Percentiles rank a stretch among this genome's conserved stretches.
These are phyloP conservation scores for Rhabdomys pumilio DNA, from an alignment of 2,797 vertebrate genomes.

Conservation along the genomic window DNA sequence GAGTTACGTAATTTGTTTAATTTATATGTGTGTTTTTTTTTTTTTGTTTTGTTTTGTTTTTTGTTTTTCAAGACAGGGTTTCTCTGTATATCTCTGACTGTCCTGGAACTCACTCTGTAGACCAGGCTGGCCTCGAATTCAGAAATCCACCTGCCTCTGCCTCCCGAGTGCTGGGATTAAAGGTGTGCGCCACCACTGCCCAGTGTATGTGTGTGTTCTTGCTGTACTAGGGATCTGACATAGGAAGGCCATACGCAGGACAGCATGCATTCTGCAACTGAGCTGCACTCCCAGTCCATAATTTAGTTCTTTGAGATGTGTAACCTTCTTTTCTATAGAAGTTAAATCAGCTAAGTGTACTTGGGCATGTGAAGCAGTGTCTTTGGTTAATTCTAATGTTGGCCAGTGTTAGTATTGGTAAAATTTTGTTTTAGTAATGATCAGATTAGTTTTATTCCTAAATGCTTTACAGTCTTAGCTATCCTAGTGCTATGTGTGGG, in stretches of 20 bases:
- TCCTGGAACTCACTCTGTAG: no score
- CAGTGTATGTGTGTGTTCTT: background rate
- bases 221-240: background rate
- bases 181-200: no score
- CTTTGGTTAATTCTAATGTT: constrained; percentile 45
- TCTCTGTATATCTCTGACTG: no score
- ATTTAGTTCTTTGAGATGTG: background rate
- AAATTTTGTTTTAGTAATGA: background rate
- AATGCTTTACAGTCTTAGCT: constrained; percentile 33
- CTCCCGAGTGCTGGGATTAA: no score
- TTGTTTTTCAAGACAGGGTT: no score
- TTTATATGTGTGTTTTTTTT: background rate
- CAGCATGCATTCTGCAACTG: background rate
- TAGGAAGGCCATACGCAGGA: background rate
- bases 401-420: background rate
- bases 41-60: no score
- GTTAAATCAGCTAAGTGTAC: background rate
- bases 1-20: background rate
- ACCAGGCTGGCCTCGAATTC: no score
- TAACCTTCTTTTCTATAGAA: background rate
- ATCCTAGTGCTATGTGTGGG: background rate
- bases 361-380: background rate
- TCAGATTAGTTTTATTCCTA: constrained; percentile 32
- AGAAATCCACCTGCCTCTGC: no score
- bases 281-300: background rate